Percentiles rank a stretch among this genome's conserved stretches.
phyloP scores from a whole-genome alignment of 2,888 invertebrate species.

The Meiosimyza platycephala region DNA sequence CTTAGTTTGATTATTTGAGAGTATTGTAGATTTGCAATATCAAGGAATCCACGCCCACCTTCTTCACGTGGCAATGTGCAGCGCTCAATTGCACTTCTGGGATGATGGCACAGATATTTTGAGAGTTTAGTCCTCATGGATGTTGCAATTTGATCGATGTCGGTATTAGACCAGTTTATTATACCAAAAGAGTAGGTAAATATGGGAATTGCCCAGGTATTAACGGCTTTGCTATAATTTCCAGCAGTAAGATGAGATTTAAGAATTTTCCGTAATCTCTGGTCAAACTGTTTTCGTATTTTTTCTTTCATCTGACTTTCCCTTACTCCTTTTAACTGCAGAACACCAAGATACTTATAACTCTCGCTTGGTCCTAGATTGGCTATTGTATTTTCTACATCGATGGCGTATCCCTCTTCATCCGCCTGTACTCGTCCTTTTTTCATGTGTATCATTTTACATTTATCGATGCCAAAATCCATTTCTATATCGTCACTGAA shows the following conservation, averaged over 20 bases:
- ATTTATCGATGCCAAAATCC: slow-evolving; percentile 19
- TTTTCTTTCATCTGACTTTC: neutral
- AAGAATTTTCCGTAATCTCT: neutral
- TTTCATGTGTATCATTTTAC: neutral
- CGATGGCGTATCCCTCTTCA: neutral
- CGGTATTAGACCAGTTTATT: slow-evolving; percentile 8
- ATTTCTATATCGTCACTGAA: slow-evolving; percentile 17
- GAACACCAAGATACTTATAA: slow-evolving; percentile 2
- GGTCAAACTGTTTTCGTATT: neutral
- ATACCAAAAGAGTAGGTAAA: slow-evolving; percentile 12
- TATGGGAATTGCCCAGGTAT: slow-evolving; percentile 9
- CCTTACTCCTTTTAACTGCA: neutral
- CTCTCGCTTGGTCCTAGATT: neutral
- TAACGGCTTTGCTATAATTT: slow-evolving; percentile 12
- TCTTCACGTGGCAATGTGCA: neutral
- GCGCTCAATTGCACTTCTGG: slow-evolving; percentile 8
- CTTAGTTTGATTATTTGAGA: slow-evolving; percentile 4
- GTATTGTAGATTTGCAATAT: neutral
- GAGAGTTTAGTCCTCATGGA: neutral
- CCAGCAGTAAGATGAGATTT: slow-evolving; percentile 13
- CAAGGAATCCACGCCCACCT: neutral
- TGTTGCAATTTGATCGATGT: neutral
- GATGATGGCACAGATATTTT: slow-evolving; percentile 8
- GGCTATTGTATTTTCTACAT: neutral
- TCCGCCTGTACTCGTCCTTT: neutral